Percentiles rank a stretch among this genome's conserved stretches.
Evolutionary conservation across 2,113 vertebrate species (phyloP).

Genomic region (Oreochromis aureus): DNA sequence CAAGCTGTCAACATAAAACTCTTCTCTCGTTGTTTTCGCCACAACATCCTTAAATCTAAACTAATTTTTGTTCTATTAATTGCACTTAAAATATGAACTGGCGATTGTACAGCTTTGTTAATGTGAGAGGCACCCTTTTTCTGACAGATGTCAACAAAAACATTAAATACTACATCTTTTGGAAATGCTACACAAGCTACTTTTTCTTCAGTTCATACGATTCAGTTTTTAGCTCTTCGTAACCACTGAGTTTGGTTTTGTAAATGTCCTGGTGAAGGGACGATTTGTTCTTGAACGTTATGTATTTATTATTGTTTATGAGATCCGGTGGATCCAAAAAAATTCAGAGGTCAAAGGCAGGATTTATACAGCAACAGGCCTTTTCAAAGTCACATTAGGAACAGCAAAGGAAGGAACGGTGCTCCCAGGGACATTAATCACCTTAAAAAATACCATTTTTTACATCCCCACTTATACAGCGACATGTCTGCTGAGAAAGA

Average conservation of each 20-base stretch:
- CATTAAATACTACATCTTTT: not conserved
- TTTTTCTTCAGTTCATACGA: not conserved
- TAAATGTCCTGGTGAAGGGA: not conserved
- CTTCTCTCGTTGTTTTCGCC: not conserved
- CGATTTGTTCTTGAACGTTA: not conserved
- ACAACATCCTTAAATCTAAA: not conserved
- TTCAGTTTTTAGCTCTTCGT: not conserved
- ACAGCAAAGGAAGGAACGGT: not conserved
- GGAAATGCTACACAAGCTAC: not conserved
- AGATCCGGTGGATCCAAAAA: not conserved
- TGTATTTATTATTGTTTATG: not conserved
- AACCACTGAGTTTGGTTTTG: not conserved
- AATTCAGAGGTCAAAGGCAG: accelerated
- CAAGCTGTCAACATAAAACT: not conserved
- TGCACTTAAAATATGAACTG: slow-evolving; percentile 45
- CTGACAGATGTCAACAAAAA: not conserved
- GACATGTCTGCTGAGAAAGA: not conserved
- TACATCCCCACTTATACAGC: not conserved
- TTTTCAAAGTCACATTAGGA: not conserved
- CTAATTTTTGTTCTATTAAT: slow-evolving; percentile 19
- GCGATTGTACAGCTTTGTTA: not conserved
- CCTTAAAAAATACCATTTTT: not conserved
- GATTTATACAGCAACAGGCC: not conserved
- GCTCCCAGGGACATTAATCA: accelerated
- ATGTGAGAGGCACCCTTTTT: not conserved